Conservation (phyloP, 2,113 vertebrate species). For the Scomber colias region DNA sequence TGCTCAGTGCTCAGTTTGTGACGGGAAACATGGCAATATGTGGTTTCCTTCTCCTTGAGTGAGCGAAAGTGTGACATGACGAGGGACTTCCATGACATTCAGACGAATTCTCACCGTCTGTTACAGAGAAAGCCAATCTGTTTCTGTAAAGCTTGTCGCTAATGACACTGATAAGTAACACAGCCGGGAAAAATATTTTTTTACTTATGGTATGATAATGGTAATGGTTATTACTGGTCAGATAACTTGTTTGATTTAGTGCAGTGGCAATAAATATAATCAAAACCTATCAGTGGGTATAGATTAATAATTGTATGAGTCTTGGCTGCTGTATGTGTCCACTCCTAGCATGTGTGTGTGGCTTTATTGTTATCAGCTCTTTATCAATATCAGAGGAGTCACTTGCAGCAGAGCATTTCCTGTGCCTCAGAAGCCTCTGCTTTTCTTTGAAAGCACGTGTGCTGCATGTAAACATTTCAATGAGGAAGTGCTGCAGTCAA, state of each 20-base stretch:
- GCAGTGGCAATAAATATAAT: not conserved
- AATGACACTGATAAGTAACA: not conserved
- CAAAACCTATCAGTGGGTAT: accelerated
- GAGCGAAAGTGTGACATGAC: constrained; percentile 56
- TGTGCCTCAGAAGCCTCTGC: constrained; percentile 41
- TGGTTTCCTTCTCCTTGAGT: constrained; percentile 77
- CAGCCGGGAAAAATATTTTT: no score
- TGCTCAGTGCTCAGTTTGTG: constrained; percentile 58
- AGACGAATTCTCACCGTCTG: not conserved
- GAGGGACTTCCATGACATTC: constrained; percentile 69
- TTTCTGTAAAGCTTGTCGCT: constrained; percentile 4
- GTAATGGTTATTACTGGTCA: not conserved
- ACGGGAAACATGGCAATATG: constrained; percentile 71
- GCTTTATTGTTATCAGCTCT: constrained; percentile 20
- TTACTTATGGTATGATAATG: not conserved
- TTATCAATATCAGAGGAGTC: constrained; percentile 27
- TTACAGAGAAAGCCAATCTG: not conserved
- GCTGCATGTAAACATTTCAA: constrained; percentile 81
- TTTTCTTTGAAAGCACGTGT: constrained; percentile 80
- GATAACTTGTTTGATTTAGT: not conserved
- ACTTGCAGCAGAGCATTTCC: constrained; percentile 38
- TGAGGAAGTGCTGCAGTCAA: constrained; percentile 80
- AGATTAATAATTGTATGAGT: not conserved
- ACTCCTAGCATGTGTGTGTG: not conserved
- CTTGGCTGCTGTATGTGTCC: not conserved